Percentiles rank a stretch among this genome's conserved stretches.
Conservation (phyloP, 2,113 vertebrate species). For the Psilopsiagon aurifrons region DNA sequence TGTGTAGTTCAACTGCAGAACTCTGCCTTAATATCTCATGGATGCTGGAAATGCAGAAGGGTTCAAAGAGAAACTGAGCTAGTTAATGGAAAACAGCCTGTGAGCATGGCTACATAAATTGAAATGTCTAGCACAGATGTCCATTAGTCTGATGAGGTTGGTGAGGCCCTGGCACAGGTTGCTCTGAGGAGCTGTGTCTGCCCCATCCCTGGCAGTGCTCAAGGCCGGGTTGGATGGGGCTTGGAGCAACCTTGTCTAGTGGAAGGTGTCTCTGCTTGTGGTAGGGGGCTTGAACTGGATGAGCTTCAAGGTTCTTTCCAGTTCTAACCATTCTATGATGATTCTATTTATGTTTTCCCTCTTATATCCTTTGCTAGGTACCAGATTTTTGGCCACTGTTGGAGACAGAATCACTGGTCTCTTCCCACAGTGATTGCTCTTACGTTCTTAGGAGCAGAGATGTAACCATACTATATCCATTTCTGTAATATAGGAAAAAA, state of each 20-base stretch:
- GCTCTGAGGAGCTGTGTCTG: background rate
- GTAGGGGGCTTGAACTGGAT: background rate
- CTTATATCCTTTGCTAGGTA: background rate
- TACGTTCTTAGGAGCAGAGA: background rate
- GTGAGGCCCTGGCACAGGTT: background rate
- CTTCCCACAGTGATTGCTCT: background rate
- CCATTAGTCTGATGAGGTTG: background rate
- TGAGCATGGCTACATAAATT: background rate
- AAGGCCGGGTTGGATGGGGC: background rate
- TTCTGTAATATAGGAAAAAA: background rate
- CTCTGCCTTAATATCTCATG: fast-evolving
- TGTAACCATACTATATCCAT: background rate
- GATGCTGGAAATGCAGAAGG: background rate
- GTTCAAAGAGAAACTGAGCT: background rate
- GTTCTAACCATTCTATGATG: background rate
- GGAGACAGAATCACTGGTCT: background rate
- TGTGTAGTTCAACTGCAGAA: background rate
- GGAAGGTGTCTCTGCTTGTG: background rate
- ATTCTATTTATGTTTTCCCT: background rate
- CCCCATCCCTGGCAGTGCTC: background rate
- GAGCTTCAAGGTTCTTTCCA: background rate
- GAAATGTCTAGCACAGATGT: background rate
- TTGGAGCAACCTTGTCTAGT: background rate
- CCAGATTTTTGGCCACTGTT: background rate
- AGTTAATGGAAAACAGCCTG: background rate